Conservation (phyloP, 2,797 vertebrate species). For the Phrynocephalus vlangalii region DNA sequence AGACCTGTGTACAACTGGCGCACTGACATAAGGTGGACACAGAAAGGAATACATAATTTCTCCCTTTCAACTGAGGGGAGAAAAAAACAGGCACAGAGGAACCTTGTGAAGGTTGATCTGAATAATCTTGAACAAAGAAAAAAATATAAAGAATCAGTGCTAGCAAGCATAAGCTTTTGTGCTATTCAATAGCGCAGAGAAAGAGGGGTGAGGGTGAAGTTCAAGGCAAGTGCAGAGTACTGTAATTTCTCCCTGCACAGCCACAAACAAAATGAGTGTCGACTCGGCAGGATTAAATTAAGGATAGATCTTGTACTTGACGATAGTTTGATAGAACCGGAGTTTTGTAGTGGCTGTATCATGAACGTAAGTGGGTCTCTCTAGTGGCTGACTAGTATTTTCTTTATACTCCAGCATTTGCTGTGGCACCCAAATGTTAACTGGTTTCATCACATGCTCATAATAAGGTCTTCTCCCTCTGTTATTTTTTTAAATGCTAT, state of each 20-base stretch:
- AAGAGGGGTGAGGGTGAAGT: slow-evolving; percentile 73
- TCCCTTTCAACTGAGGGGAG: slow-evolving; percentile 41
- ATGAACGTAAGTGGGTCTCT: slow-evolving; percentile 75
- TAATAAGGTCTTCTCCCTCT: slow-evolving; percentile 67
- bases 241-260: slow-evolving; percentile 73
- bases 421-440: slow-evolving; percentile 71
- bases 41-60: slow-evolving; percentile 41
- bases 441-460: slow-evolving; percentile 67
- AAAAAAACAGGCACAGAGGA: slow-evolving; percentile 41
- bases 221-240: slow-evolving; percentile 73
- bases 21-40: background rate
- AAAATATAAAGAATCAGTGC: slow-evolving; percentile 47
- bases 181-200: slow-evolving; percentile 72
- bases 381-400: slow-evolving; percentile 74
- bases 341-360: slow-evolving; percentile 74
- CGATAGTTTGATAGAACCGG: slow-evolving; percentile 72
- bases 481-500: slow-evolving; percentile 60
- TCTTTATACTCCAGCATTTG: slow-evolving; percentile 74
- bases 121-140: slow-evolving; percentile 56
- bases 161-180: slow-evolving; percentile 70
- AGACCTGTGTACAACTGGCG: background rate
- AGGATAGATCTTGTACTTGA: slow-evolving; percentile 75
- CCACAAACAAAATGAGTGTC: slow-evolving; percentile 74
- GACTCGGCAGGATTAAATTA: slow-evolving; percentile 76
- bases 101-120: slow-evolving; percentile 59